phyloP scores from a whole-genome alignment of 2,797 vertebrate genomes.

The Antrozous pallidus region DNA sequence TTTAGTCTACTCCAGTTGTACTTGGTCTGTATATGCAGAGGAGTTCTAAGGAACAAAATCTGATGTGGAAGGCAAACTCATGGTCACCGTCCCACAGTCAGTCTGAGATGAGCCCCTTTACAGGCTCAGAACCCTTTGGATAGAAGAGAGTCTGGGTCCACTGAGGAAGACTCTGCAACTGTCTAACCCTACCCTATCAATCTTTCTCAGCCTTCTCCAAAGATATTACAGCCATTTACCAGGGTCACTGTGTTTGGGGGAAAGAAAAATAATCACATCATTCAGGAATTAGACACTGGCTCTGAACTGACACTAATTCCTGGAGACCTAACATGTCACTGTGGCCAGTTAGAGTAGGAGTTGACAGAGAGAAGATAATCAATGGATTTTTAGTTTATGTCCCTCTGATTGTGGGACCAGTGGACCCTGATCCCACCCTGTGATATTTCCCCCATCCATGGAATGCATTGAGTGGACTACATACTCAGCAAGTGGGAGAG shows the following conservation, averaged over 20 bases:
- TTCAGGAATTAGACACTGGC: not conserved
- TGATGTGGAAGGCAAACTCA: not conserved
- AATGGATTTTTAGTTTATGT: not conserved
- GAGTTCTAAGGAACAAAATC: not conserved
- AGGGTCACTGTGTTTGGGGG: not conserved
- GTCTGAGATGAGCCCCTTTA: not conserved
- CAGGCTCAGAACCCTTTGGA: not conserved
- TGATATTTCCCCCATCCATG: not conserved
- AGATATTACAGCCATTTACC: not conserved
- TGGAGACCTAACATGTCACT: not conserved
- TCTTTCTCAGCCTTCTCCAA: not conserved
- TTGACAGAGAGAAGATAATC: not conserved
- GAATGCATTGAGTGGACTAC: not conserved
- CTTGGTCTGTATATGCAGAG: not conserved
- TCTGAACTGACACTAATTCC: slow-evolving; percentile 5
- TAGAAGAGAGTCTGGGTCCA: not conserved
- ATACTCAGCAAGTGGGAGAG: not conserved
- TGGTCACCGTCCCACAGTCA: not conserved
- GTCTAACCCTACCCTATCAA: not conserved
- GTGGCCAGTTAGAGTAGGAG: not conserved
- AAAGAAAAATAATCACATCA: not conserved
- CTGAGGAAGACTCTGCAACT: not conserved
- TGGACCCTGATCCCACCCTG: not conserved
- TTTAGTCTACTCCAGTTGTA: not conserved
- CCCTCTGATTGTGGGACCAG: not conserved